A percentile compares a stretch with the other conserved stretches of the same genome.
phyloP scores from a whole-genome alignment of 2,888 invertebrate species.

The Pachycephus smyrnensis region DNA sequence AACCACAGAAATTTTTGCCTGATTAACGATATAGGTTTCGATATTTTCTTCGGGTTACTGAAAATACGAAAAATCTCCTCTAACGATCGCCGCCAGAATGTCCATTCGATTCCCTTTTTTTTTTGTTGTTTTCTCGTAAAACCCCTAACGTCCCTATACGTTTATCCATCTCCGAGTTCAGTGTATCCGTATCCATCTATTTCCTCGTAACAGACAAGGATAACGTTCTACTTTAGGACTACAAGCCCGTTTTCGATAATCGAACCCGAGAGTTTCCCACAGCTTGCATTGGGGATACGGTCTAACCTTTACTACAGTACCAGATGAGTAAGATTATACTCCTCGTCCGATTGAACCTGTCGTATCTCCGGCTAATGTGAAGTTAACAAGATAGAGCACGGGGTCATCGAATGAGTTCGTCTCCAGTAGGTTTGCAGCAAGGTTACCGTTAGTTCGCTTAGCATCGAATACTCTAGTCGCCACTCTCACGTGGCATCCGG shows the following conservation, averaged over 20 bases:
- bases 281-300: not conserved
- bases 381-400: slow-evolving; percentile 28
- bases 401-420: slow-evolving; percentile 30
- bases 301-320: not conserved
- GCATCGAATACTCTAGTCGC: slow-evolving; percentile 38
- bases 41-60: slow-evolving; percentile 33
- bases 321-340: not conserved
- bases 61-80: not conserved
- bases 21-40: slow-evolving; percentile 60
- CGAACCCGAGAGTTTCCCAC: not conserved
- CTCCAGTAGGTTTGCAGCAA: not conserved
- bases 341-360: not conserved
- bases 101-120: slow-evolving; percentile 27
- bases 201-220: not conserved
- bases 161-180: not conserved
- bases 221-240: not conserved
- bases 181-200: not conserved
- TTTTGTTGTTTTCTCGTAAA: slow-evolving; percentile 7
- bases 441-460: slow-evolving; percentile 47
- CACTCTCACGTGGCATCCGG: slow-evolving; percentile 10
- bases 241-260: not conserved
- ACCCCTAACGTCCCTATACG: slow-evolving; percentile 17
- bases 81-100: slow-evolving; percentile 27
- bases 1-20: slow-evolving; percentile 59
- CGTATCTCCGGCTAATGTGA: not conserved